phyloP scores from a whole-genome alignment of 37 sponge, comb jelly and placozoan genomes.

The Mnemiopsis leidyi region DNA sequence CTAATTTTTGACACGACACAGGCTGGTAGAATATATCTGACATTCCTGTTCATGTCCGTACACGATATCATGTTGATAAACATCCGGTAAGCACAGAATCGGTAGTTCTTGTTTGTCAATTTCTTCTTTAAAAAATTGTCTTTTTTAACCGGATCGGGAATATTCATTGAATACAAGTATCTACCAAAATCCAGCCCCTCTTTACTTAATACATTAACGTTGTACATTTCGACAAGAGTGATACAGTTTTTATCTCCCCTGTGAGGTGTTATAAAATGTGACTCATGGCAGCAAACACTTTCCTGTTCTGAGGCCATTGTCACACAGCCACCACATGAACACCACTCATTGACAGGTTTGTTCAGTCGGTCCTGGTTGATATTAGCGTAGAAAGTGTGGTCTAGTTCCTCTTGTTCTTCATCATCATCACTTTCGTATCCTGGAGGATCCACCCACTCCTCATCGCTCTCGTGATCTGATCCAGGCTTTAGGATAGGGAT shows the following conservation, averaged over 20 bases:
- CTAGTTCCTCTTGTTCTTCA: not conserved
- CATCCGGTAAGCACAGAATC: not conserved
- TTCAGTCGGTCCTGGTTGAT: not conserved
- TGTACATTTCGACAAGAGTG: constrained; percentile 1
- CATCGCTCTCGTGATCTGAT: not conserved
- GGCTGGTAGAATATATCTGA: not conserved
- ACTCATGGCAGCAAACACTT: constrained; percentile 7
- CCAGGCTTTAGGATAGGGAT: not conserved
- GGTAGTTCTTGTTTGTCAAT: not conserved
- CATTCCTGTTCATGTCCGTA: not conserved
- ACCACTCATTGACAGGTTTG: not conserved
- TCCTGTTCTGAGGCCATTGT: not conserved
- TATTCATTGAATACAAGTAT: not conserved
- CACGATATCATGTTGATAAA: constrained; percentile 15
- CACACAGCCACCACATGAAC: not conserved
- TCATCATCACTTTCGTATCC: not conserved
- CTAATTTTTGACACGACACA: not conserved
- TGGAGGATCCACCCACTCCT: constrained; percentile 27
- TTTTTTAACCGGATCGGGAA: not conserved
- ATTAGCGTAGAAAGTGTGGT: not conserved
- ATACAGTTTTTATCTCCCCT: not conserved
- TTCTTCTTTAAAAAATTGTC: not conserved
- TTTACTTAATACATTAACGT: not conserved
- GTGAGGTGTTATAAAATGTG: not conserved
- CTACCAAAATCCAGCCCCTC: not conserved